Percentiles rank a stretch among this genome's conserved stretches.
These are phyloP conservation scores for Lasioglossum marginatum DNA, from an alignment of 2,888 invertebrate species.

Conservation along the genomic window DNA sequence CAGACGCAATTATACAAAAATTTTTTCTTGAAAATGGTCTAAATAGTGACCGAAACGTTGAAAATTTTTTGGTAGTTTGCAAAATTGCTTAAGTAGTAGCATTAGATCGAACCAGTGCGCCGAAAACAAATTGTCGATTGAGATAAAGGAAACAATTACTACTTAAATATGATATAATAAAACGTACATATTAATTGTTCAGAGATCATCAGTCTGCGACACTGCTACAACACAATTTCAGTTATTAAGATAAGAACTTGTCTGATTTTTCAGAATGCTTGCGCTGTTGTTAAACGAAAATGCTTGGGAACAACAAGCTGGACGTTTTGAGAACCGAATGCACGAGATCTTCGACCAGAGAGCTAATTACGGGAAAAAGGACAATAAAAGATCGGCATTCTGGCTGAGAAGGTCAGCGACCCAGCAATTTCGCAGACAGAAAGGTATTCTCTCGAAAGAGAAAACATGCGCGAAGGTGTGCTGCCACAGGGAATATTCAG, in stretches of 20 bases:
- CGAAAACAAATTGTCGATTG: too few relatives aligned
- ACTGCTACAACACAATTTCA: too few relatives aligned
- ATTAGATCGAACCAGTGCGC: too few relatives aligned
- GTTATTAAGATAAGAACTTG: neutral
- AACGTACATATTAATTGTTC: too few relatives aligned
- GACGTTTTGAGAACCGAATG: neutral
- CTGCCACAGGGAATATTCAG: constrained; percentile 13
- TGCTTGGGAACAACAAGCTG: neutral
- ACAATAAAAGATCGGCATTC: neutral
- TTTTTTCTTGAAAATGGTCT: too few relatives aligned
- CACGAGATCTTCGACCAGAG: neutral
- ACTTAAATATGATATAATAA: too few relatives aligned
- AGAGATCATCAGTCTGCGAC: too few relatives aligned
- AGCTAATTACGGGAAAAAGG: neutral
- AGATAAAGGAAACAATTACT: too few relatives aligned
- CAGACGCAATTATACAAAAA: too few relatives aligned
- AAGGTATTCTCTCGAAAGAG: neutral
- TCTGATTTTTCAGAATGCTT: neutral
- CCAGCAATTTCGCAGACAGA: neutral
- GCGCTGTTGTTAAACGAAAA: neutral
- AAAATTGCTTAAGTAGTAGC: too few relatives aligned
- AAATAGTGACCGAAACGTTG: too few relatives aligned
- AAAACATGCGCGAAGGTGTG: neutral
- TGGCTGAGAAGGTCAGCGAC: neutral
- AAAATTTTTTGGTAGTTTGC: too few relatives aligned